Evolutionary conservation across 2,113 vertebrate genomes (phyloP).

Genomic region (Neolamprologus variostigma): DNA sequence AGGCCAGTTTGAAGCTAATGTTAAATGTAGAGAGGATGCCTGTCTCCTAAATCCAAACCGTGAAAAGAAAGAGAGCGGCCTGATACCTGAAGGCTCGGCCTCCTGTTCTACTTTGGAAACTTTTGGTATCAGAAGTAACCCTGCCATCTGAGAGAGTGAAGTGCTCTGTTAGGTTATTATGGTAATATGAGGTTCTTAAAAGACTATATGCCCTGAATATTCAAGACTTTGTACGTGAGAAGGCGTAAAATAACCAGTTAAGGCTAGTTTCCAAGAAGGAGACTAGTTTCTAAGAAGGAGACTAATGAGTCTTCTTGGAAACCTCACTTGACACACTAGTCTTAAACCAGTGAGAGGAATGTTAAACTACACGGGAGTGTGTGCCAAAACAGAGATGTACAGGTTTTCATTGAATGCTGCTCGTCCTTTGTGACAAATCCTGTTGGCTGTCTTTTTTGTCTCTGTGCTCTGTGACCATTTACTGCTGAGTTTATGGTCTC

Average conservation of each 20-base stretch:
- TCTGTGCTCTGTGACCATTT: background rate
- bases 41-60: background rate
- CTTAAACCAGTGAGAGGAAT: background rate
- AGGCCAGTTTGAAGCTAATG: background rate
- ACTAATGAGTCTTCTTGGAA: background rate
- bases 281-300: background rate
- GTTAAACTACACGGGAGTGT: background rate
- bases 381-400: background rate
- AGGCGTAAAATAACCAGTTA: background rate
- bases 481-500: background rate
- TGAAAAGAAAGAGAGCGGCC: background rate
- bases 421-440: background rate
- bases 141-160: background rate
- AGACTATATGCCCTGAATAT: background rate
- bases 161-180: background rate
- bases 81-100: background rate
- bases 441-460: background rate
- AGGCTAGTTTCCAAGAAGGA: background rate
- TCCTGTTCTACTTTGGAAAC: background rate
- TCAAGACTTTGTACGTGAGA: background rate
- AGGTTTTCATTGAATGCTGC: background rate
- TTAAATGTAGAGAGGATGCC: background rate
- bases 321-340: background rate
- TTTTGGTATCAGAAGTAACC: background rate
- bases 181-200: background rate